phyloP scores from a whole-genome alignment of 2,113 vertebrate species.

The Oostethus manadensis region DNA sequence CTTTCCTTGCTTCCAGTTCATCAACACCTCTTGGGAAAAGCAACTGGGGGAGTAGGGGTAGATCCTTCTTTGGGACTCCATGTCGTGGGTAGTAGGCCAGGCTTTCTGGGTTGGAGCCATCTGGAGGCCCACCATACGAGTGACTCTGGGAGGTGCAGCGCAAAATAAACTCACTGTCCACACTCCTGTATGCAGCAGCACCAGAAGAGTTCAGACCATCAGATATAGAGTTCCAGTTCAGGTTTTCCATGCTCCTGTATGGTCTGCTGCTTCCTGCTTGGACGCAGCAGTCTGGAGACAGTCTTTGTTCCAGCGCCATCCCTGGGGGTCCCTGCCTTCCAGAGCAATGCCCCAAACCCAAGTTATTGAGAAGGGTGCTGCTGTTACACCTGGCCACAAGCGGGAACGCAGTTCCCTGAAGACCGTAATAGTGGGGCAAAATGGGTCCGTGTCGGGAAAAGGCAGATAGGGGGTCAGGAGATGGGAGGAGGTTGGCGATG shows the following conservation, averaged over 20 bases:
- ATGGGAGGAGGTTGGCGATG: constrained; percentile 66
- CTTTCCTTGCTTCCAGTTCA: constrained; percentile 74
- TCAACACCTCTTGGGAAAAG: constrained; percentile 70
- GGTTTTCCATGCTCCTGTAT: constrained; percentile 85
- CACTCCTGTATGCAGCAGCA: constrained; percentile 65
- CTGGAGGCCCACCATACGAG: constrained; percentile 70
- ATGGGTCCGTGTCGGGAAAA: constrained; percentile 69
- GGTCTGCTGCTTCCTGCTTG: constrained; percentile 53
- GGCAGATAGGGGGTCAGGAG: constrained; percentile 66
- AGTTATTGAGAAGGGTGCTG: constrained; percentile 73
- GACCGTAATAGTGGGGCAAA: constrained; percentile 32
- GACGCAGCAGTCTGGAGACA: constrained; percentile 15
- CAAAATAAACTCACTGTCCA: constrained; percentile 78
- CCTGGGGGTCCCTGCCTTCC: constrained; percentile 55
- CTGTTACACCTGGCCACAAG: constrained; percentile 77
- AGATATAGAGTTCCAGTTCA: constrained; percentile 72
- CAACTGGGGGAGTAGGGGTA: constrained; percentile 75
- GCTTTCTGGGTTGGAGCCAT: constrained; percentile 59
- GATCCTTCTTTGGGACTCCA: constrained; percentile 59
- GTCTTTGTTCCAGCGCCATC: constrained; percentile 38
- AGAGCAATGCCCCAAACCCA: constrained; percentile 75
- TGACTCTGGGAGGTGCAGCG: constrained; percentile 69
- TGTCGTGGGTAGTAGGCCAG: constrained; percentile 61
- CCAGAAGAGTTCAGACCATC: constrained; percentile 63
- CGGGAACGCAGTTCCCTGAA: constrained; percentile 70